Conservation (phyloP, 2,888 invertebrate species). For the Xylophagus ater region DNA sequence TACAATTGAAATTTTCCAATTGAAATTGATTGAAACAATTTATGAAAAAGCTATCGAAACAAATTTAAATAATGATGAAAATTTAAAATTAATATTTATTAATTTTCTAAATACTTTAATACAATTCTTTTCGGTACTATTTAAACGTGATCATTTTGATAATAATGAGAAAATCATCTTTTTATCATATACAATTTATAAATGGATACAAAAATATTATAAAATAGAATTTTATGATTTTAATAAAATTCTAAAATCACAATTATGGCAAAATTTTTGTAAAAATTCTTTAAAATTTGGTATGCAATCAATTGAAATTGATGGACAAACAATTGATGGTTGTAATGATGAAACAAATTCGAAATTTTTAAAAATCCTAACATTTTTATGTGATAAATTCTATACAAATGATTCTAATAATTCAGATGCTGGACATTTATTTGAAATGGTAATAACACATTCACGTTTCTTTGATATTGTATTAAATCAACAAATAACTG, state of each 20-base stretch:
- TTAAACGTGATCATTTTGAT: conserved; percentile 39
- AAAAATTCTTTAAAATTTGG: conserved; percentile 57
- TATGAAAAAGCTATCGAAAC: conserved; percentile 42
- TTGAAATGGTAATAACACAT: conserved; percentile 66
- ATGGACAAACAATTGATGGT: conserved; percentile 34
- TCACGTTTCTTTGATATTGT: conserved; percentile 65
- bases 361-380: conserved; percentile 45
- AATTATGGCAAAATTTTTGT: conserved; percentile 48
- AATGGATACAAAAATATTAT: conserved; percentile 24
- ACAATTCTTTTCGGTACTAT: conserved; percentile 41
- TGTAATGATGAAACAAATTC: conserved; percentile 34
- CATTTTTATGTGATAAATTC: conserved; percentile 45
- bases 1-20: conserved; percentile 46
- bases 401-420: conserved; percentile 44
- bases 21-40: conserved; percentile 44
- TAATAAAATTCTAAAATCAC: conserved; percentile 34
- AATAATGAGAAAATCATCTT: conserved; percentile 33
- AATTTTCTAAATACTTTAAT: conserved; percentile 44
- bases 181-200: conserved; percentile 34
- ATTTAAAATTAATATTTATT: conserved; percentile 41
- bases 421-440: conserved; percentile 42
- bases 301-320: conserved; percentile 39
- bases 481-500: conserved; percentile 41
- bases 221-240: conserved; percentile 19
- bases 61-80: conserved; percentile 23